Evolutionary conservation across 2,888 invertebrate species (phyloP).

Genomic region (Drosophila buzzatii): DNA sequence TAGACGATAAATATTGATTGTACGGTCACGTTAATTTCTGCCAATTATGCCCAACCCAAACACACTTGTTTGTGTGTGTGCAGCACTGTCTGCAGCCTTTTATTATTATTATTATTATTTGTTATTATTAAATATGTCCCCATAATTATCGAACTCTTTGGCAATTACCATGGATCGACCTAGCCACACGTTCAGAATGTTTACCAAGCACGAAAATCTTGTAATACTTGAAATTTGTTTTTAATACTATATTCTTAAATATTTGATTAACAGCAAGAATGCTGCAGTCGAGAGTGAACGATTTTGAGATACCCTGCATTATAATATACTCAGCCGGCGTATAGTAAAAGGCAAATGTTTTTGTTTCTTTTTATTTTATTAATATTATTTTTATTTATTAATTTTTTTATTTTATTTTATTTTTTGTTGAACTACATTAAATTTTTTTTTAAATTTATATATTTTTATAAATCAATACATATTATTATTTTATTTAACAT

Average conservation of each 20-base stretch:
- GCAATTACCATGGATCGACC: conserved; percentile 18
- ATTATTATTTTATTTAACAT: too few species aligned
- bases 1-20: conserved; percentile 75
- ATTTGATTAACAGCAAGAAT: neutral
- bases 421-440: too few species aligned
- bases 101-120: conserved; percentile 53
- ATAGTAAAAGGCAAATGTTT: too few species aligned
- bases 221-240: conserved; percentile 2
- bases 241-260: neutral
- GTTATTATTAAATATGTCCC: conserved; percentile 64
- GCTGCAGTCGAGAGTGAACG: neutral
- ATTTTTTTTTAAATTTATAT: too few species aligned
- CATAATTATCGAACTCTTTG: conserved; percentile 61
- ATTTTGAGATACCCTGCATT: neutral
- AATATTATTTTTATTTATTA: too few species aligned
- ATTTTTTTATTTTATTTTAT: too few species aligned
- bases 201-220: neutral
- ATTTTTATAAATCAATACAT: too few species aligned
- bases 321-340: too few species aligned
- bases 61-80: conserved; percentile 12
- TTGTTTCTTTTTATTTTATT: too few species aligned
- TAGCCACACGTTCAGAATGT: conserved; percentile 42
- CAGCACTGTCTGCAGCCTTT: conserved; percentile 37
- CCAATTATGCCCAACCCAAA: conserved; percentile 64
- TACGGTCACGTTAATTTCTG: conserved; percentile 74